Evolutionary conservation across 2,888 invertebrate genomes (phyloP), one percentile per base, ranked within the genome.

Genomic region (Dorcus parallelipipedus): DNA sequence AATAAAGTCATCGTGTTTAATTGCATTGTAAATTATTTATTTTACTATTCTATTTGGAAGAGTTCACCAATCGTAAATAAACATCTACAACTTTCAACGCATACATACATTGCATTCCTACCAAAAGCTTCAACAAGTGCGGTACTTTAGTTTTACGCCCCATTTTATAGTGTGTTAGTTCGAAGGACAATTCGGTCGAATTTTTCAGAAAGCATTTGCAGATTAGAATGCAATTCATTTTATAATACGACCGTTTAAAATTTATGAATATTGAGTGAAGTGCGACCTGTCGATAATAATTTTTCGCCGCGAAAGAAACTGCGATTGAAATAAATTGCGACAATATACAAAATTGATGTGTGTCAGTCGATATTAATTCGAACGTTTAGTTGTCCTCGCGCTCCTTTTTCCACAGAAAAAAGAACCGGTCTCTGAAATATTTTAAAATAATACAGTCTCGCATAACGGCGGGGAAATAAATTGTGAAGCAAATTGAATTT

Each of bases 171-270:
- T 14, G 14, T 20, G 20, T 20, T 20, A 20, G 20, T 20, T 20
- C 20, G 20, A 20, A 20, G 2, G 20, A 20, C 3, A 20, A 20
- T 20, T 20, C 20, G 52, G 26, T 38, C 40, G 48, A 58, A 39
- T 53, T 58, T 55, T 41, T 42, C 49, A 38, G n/a, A 38, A 49
- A 52, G 45, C 45, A 54, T 54, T 54, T 52, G 49, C 45, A 9
- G n/a, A 23, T 23, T 45, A 45, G 26, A 26, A 45, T 20, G 20
- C 9, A 45, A 45, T 45, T 45, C 23, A 49, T 54, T 55, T 59
- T 59, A 59, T 59, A 59, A 59, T 59, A 59, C 54, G 52, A 55
- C 59, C 42, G 59, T 59, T 59, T 59, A 55, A 59, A 59, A 59
- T 59, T 59, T 59, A 59, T 59, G 55, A 55, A 59, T 59, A 59